These are phyloP conservation scores for Callyntrura guangdongensis DNA, from an alignment of 2,888 invertebrate species.

Conservation along the genomic window DNA sequence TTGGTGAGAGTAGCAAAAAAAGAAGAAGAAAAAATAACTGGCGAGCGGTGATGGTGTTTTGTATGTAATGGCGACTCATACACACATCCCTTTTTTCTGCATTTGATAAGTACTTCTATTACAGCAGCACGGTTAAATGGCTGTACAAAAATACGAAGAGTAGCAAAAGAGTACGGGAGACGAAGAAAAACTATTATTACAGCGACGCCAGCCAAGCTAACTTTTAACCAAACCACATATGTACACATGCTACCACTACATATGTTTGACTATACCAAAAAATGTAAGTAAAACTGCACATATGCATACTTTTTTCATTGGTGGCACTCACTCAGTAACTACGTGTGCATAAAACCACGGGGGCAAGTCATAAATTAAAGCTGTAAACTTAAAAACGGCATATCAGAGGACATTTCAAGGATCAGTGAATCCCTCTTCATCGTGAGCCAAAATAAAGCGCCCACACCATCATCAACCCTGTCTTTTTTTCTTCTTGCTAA, in stretches of 20 bases:
- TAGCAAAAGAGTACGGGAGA: background rate
- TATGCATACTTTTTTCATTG: conserved; percentile 40
- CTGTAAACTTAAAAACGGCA: conserved; percentile 80
- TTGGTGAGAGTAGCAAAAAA: conserved; percentile 41
- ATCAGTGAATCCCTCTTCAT: conserved; percentile 76
- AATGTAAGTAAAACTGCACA: background rate
- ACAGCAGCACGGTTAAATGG: conserved; percentile 36
- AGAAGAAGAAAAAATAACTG: background rate
- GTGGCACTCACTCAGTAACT: conserved; percentile 60
- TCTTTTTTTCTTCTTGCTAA: background rate
- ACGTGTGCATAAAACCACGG: conserved; percentile 79
- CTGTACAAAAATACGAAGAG: conserved; percentile 41
- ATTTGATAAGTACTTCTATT: conserved; percentile 22
- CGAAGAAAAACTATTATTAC: conserved; percentile 28
- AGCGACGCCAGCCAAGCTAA: conserved; percentile 42
- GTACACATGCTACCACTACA: background rate
- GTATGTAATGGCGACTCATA: conserved; percentile 42
- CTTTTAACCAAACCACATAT: conserved; percentile 46
- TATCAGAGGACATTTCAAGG: conserved; percentile 80
- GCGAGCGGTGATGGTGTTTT: conserved; percentile 4
- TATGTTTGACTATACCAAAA: background rate
- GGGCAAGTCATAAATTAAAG: conserved; percentile 79
- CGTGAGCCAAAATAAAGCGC: conserved; percentile 73
- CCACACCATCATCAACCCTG: conserved; percentile 13
- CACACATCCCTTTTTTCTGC: conserved; percentile 12